Evolutionary conservation across 2,797 vertebrate genomes (phyloP).

Genomic region (Pagetopsis macropterus): DNA sequence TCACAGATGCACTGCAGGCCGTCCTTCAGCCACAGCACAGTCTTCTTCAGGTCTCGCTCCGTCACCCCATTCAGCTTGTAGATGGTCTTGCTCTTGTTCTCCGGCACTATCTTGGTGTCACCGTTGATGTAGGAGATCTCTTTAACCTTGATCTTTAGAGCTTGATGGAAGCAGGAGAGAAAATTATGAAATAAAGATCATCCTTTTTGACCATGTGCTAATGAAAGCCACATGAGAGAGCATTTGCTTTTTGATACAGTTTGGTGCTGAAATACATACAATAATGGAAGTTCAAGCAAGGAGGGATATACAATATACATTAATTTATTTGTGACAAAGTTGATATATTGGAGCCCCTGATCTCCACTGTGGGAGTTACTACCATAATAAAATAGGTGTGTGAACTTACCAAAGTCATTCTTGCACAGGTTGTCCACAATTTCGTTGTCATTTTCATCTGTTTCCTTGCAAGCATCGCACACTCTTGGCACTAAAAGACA

Average conservation of each 20-base stretch:
- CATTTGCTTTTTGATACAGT: neutral
- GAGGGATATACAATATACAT: neutral
- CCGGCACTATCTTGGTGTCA: constrained; percentile 96
- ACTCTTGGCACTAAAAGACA: constrained; percentile 89
- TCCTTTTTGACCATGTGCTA: neutral
- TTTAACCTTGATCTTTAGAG: constrained; percentile 98
- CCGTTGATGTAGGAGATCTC: constrained; percentile 98
- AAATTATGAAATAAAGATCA: neutral
- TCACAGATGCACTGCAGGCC: constrained; percentile 96
- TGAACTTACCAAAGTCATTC: constrained; percentile 96
- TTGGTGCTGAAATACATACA: constrained; percentile 10
- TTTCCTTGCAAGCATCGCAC: constrained; percentile 95
- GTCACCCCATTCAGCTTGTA: constrained; percentile 96
- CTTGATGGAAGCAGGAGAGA: constrained; percentile 70
- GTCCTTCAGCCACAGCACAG: constrained; percentile 93
- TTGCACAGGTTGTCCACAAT: constrained; percentile 97
- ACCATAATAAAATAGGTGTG: neutral
- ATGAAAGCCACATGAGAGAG: constrained; percentile 19
- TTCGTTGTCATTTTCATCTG: constrained; percentile 94
- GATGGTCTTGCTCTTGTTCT: constrained; percentile 97
- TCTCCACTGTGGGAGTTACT: neutral
- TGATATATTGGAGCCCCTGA: constrained; percentile 8
- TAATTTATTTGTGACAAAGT: neutral
- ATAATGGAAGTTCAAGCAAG: neutral
- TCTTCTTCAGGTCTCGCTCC: constrained; percentile 92